Evolutionary conservation across 2,888 invertebrate genomes (phyloP).

Genomic region (Habrosyne pyritoides): DNA sequence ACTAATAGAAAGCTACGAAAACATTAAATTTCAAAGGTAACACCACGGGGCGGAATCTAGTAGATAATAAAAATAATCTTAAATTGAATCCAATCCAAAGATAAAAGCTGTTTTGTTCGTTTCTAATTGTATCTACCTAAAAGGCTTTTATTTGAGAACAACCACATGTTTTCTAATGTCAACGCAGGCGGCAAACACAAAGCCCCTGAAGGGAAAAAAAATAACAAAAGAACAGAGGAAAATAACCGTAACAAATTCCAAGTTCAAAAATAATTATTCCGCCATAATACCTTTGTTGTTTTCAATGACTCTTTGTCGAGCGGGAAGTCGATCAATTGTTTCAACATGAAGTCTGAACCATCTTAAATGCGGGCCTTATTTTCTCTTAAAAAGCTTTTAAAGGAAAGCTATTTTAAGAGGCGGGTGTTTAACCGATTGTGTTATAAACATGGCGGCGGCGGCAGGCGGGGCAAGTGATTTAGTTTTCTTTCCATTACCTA

Average conservation of each 20-base stretch:
- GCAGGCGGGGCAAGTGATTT: not conserved
- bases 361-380: not conserved
- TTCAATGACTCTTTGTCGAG: not conserved
- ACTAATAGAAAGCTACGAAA: too few relatives aligned
- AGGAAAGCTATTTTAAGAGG: constrained; percentile 1
- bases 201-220: not conserved
- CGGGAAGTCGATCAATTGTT: not conserved
- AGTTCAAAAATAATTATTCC: not conserved
- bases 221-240: too few relatives aligned
- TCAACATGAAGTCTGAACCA: not conserved
- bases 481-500: constrained; percentile 2
- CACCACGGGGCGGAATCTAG: too few relatives aligned
- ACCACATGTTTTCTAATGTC: not conserved
- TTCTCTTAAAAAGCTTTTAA: constrained; percentile 1
- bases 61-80: too few relatives aligned
- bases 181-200: not conserved
- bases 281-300: not conserved
- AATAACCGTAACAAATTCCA: not conserved
- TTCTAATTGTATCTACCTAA: too few relatives aligned
- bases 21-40: too few relatives aligned
- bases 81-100: too few relatives aligned
- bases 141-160: too few relatives aligned
- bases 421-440: not conserved
- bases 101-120: too few relatives aligned
- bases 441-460: not conserved